Evolutionary conservation across 2,113 vertebrate species (phyloP).

Genomic region (Coryphaenoides rupestris): DNA sequence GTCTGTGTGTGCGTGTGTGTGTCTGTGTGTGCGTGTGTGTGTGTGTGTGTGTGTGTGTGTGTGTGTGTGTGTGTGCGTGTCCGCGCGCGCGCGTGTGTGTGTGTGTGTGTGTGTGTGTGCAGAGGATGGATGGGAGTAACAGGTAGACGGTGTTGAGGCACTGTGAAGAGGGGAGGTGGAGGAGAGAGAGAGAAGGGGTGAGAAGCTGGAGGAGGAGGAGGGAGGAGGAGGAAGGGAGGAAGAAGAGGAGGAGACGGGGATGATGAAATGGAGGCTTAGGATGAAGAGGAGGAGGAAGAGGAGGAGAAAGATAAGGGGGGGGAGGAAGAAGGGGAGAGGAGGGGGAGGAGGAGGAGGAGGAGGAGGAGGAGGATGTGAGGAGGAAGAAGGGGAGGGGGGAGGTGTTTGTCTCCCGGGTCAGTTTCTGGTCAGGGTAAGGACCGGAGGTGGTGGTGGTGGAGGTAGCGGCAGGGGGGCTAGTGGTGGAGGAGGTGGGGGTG

Average conservation of each 20-base stretch:
- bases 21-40: no score
- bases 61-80: no score
- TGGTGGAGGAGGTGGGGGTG: conserved; percentile 34
- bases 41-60: no score
- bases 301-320: no score
- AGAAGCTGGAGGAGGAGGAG: neutral
- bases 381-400: neutral
- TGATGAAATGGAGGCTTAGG: no score
- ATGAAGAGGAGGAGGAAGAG: neutral
- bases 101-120: neutral
- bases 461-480: no score
- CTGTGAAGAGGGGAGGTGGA: conserved; percentile 2
- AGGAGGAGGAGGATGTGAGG: no score
- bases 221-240: no score
- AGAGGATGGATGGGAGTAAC: neutral
- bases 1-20: no score
- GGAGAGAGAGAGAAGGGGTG: neutral
- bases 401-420: conserved; percentile 27
- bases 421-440: conserved; percentile 27
- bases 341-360: conserved; percentile 8
- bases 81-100: no score
- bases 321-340: conserved; percentile 26
- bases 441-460: conserved; percentile 36
- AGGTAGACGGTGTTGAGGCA: neutral
- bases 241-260: neutral